These are phyloP conservation scores for Tanytarsus gracilentus DNA, from an alignment of 2,888 invertebrate species.

Conservation along the genomic window DNA sequence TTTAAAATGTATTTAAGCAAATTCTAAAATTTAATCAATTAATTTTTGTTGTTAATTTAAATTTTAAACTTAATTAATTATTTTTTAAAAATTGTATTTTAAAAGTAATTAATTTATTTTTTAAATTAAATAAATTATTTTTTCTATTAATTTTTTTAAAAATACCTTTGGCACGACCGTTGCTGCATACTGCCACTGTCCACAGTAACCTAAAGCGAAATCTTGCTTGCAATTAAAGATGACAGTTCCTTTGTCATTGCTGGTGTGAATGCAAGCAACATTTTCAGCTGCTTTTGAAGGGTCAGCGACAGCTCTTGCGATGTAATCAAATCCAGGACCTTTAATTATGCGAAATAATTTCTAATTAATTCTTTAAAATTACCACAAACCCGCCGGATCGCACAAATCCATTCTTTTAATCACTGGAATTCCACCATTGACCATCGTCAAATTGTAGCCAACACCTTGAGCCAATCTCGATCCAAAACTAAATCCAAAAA, in stretches of 20 bases:
- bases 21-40: no score
- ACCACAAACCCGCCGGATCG: constrained; percentile 38
- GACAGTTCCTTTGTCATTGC: constrained; percentile 39
- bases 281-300: constrained; percentile 38
- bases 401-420: constrained; percentile 31
- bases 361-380: background rate
- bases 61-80: no score
- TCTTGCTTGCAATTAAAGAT: constrained; percentile 35
- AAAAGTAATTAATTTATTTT: no score
- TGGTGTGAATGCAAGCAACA: constrained; percentile 40
- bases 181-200: constrained; percentile 32
- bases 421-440: constrained; percentile 33
- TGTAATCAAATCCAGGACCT: constrained; percentile 34
- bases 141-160: no score
- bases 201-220: constrained; percentile 35
- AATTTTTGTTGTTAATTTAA: no score
- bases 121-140: no score
- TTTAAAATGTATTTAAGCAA: no score
- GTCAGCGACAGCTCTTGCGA: constrained; percentile 31
- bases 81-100: no score
- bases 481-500: constrained; percentile 34
- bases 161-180: no score
- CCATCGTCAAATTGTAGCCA: constrained; percentile 31
- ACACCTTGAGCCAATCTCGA: constrained; percentile 33
- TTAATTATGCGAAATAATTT: background rate